Conservation (phyloP, 2,888 invertebrate genomes). For the Drosophila helvetica region DNA sequence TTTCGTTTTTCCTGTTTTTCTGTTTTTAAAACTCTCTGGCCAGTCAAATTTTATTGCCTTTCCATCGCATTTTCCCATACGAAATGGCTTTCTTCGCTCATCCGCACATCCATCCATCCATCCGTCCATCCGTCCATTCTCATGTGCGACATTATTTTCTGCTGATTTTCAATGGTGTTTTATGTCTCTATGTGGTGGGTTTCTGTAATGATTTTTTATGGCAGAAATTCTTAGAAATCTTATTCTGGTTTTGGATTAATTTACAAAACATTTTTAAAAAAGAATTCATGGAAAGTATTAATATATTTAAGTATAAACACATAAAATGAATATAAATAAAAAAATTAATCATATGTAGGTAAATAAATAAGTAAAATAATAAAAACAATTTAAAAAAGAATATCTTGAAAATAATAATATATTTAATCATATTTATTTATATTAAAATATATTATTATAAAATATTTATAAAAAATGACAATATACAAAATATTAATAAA, state of each 20-base stretch:
- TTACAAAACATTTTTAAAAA: too few species aligned
- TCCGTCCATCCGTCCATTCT: slow-evolving; percentile 9
- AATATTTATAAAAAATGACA: too few species aligned
- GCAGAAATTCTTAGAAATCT: background rate
- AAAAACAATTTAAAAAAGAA: too few species aligned
- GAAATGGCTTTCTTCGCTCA: slow-evolving; percentile 37
- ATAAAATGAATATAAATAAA: too few species aligned
- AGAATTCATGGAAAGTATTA: too few species aligned
- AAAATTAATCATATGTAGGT: too few species aligned
- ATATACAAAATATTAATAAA: too few species aligned
- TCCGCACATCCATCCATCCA: background rate
- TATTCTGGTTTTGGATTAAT: background rate
- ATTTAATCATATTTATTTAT: too few species aligned
- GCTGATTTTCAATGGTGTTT: slow-evolving; percentile 38
- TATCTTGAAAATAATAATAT: too few species aligned
- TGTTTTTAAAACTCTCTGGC: slow-evolving; percentile 38
- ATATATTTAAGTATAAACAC: too few species aligned
- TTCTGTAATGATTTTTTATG: slow-evolving; percentile 25
- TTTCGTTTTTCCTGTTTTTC: slow-evolving; percentile 45
- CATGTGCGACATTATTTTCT: slow-evolving; percentile 32
- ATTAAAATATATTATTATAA: too few species aligned
- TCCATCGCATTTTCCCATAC: slow-evolving; percentile 32
- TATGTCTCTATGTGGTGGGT: slow-evolving; percentile 37
- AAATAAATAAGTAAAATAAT: too few species aligned
- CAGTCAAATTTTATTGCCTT: slow-evolving; percentile 55